phyloP scores from a whole-genome alignment of 1,140 invertebrate genomes.

The Pseudobourletiella spinata region DNA sequence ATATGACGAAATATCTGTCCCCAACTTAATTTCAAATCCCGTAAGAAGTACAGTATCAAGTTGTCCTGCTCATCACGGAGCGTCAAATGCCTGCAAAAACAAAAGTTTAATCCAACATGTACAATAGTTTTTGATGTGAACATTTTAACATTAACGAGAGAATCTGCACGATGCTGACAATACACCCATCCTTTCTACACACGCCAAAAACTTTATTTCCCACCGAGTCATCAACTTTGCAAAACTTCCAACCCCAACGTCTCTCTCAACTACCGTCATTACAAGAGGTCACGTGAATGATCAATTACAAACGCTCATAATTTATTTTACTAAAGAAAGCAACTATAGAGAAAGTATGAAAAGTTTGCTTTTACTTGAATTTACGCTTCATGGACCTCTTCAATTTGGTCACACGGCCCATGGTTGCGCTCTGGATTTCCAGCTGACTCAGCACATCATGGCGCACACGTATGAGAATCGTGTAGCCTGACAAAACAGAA shows the following conservation, averaged over 20 bases:
- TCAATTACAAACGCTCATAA: too few species aligned
- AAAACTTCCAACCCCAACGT: too few species aligned
- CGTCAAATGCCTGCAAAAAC: slow-evolving; percentile 5
- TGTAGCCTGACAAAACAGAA: slow-evolving; percentile 4
- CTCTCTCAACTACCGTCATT: too few species aligned
- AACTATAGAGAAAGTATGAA: background rate
- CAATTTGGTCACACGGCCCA: slow-evolving; percentile 11
- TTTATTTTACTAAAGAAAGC: too few species aligned
- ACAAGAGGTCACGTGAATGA: too few species aligned
- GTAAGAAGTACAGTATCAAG: slow-evolving; percentile 23
- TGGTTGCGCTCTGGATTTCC: slow-evolving; percentile 12
- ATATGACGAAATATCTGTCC: slow-evolving; percentile 5
- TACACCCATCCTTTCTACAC: too few species aligned
- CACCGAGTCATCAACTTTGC: too few species aligned
- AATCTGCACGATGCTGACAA: too few species aligned
- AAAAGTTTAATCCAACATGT: too few species aligned
- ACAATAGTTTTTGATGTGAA: too few species aligned
- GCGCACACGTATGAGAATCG: slow-evolving; percentile 8
- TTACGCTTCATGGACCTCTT: slow-evolving; percentile 9
- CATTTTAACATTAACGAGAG: too few species aligned
- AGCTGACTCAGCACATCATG: slow-evolving; percentile 13
- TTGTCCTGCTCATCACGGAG: slow-evolving; percentile 28
- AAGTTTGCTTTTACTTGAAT: slow-evolving; percentile 10
- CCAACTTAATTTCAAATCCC: slow-evolving; percentile 14
- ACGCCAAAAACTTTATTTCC: too few species aligned